phyloP scores from a whole-genome alignment of 2,797 vertebrate species.

The Anas bernieri region DNA sequence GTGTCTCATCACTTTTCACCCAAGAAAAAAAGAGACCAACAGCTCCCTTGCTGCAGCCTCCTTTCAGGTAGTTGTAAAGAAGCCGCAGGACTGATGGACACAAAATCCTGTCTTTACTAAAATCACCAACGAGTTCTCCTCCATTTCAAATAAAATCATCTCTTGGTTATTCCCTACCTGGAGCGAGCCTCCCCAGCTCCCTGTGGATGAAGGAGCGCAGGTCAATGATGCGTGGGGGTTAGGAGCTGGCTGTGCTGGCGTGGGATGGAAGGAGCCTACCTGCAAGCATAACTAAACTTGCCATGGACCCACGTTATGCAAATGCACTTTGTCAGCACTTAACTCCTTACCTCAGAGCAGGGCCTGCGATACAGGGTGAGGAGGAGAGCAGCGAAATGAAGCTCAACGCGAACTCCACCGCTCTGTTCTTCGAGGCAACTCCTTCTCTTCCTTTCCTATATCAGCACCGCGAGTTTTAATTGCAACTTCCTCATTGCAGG shows the following conservation, averaged over 20 bases:
- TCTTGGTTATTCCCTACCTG: background rate
- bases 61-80: background rate
- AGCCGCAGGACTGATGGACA: background rate
- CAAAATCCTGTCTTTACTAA: background rate
- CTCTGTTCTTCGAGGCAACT: background rate
- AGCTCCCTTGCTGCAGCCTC: too few relatives aligned
- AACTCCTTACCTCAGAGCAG: constrained; percentile 2
- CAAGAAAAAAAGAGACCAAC: background rate
- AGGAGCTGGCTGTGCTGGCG: background rate
- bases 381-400: background rate
- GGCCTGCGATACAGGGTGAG: background rate
- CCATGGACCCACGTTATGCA: background rate
- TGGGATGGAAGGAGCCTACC: background rate
- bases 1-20: background rate
- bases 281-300: background rate
- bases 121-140: background rate
- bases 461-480: fast-evolving
- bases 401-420: background rate
- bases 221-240: fast-evolving
- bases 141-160: background rate
- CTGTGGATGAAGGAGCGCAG: background rate
- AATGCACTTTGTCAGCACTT: background rate
- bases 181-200: background rate
- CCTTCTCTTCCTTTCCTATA: background rate
- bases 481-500: background rate